These are phyloP conservation scores for Pristionchus mayeri DNA, from an alignment of 2,888 invertebrate genomes.

Conservation along the genomic window DNA sequence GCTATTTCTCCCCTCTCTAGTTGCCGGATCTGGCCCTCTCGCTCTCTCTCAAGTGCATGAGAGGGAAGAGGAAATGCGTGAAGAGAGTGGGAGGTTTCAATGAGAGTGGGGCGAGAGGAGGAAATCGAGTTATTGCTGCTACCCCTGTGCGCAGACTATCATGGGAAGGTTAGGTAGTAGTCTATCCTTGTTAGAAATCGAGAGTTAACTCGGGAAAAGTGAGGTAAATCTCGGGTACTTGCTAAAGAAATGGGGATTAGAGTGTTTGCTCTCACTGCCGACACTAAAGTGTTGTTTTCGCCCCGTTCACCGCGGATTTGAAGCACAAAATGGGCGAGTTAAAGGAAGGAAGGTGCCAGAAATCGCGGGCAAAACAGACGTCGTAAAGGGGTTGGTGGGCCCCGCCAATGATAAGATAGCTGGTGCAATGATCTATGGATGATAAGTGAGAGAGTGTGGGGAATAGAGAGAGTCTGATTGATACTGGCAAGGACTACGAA, in stretches of 20 bases:
- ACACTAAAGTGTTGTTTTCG: not conserved
- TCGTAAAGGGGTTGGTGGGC: not conserved
- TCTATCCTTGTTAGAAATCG: not conserved
- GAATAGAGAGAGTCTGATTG: not conserved
- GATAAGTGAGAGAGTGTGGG: not conserved
- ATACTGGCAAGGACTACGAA: no score
- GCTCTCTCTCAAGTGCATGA: not conserved
- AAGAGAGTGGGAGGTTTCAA: not conserved
- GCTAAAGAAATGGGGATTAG: not conserved
- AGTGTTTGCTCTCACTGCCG: not conserved
- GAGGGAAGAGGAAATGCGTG: not conserved
- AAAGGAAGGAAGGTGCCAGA: not conserved
- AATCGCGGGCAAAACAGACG: not conserved
- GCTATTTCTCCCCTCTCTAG: not conserved
- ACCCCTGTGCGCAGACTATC: not conserved
- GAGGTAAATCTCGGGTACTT: not conserved
- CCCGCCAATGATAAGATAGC: not conserved
- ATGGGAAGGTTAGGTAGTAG: not conserved
- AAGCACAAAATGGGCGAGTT: no score
- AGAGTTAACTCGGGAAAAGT: slow-evolving; percentile 21
- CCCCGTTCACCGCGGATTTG: no score
- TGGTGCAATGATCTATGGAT: not conserved
- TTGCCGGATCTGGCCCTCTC: slow-evolving; percentile 20
- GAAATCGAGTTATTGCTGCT: not conserved
- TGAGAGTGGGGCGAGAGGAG: not conserved